Evolutionary conservation across 2,113 vertebrate species (phyloP).

Genomic region (Ceyx cyanopectus): DNA sequence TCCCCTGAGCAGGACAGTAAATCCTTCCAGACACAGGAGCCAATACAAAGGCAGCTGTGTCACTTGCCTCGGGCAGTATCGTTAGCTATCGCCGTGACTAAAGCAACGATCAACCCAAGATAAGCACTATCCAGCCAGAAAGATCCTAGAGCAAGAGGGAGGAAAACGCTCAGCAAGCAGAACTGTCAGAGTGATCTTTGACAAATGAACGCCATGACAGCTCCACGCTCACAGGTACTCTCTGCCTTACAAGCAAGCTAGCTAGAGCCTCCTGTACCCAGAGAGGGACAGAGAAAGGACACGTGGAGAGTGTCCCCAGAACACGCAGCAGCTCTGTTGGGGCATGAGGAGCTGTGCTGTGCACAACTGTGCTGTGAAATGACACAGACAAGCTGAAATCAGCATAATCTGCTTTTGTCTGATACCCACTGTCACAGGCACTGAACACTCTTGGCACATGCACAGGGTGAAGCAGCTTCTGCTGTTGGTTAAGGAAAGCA

Average conservation of each 20-base stretch:
- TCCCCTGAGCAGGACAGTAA: not conserved
- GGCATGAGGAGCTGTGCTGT: rapidly evolving
- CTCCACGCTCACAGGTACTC: not conserved
- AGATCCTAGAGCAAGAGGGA: not conserved
- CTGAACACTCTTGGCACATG: rapidly evolving
- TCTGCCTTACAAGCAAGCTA: not conserved
- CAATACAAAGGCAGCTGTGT: not conserved
- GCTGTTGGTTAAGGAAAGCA: not conserved
- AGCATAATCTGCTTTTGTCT: not conserved
- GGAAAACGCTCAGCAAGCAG: not conserved
- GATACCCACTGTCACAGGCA: rapidly evolving
- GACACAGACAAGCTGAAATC: not conserved
- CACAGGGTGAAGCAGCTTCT: not conserved
- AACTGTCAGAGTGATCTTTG: not conserved
- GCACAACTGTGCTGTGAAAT: not conserved
- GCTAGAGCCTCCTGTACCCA: not conserved
- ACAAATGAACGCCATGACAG: not conserved
- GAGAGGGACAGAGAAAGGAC: not conserved
- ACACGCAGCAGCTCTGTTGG: not conserved
- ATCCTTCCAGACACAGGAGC: not conserved
- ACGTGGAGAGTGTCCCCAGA: rapidly evolving
- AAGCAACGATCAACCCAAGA: not conserved
- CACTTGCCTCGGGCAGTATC: not conserved
- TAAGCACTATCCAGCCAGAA: not conserved
- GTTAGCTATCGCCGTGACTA: not conserved